Evolutionary conservation across 1,140 invertebrate genomes (phyloP).

Genomic region (Anagrus nilaparvatae): DNA sequence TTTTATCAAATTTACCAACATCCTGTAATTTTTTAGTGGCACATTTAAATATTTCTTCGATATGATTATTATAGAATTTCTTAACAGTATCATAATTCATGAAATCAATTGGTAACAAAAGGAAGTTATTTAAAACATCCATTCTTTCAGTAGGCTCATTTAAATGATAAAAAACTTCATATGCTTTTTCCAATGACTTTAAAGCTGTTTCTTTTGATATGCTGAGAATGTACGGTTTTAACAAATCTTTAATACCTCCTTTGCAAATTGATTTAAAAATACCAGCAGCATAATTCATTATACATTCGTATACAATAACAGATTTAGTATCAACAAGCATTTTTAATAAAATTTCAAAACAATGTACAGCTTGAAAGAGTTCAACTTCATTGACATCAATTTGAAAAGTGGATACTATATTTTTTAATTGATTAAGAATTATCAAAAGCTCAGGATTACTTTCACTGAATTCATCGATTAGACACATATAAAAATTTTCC

Average conservation of each 20-base stretch:
- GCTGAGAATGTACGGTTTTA: slow-evolving; percentile 23
- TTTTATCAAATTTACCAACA: slow-evolving; percentile 14
- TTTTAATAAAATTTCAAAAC: slow-evolving; percentile 28
- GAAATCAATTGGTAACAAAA: slow-evolving; percentile 26
- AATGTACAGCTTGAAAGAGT: slow-evolving; percentile 20
- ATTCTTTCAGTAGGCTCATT: slow-evolving; percentile 16
- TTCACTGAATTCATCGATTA: slow-evolving; percentile 22
- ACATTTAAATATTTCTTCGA: slow-evolving; percentile 19
- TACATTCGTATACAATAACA: slow-evolving; percentile 21
- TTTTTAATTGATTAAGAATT: slow-evolving; percentile 18
- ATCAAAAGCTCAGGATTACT: slow-evolving; percentile 19
- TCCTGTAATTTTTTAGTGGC: slow-evolving; percentile 11
- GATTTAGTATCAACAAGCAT: slow-evolving; percentile 30
- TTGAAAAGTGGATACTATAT: slow-evolving; percentile 2
- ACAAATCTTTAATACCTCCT: slow-evolving; percentile 20
- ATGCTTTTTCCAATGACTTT: slow-evolving; percentile 23
- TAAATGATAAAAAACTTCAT: slow-evolving; percentile 23
- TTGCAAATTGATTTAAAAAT: slow-evolving; percentile 24
- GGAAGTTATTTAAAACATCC: slow-evolving; percentile 26
- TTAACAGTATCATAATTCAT: too few species aligned
- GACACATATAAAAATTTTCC: slow-evolving; percentile 29
- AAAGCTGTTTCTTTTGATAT: slow-evolving; percentile 18
- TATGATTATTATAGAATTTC: too few species aligned
- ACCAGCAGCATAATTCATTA: slow-evolving; percentile 26
- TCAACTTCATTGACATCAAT: slow-evolving; percentile 10